Evolutionary conservation across 1,140 invertebrate genomes (phyloP), one percentile per base, ranked within the genome.

Genomic region (Bombus consobrinus): DNA sequence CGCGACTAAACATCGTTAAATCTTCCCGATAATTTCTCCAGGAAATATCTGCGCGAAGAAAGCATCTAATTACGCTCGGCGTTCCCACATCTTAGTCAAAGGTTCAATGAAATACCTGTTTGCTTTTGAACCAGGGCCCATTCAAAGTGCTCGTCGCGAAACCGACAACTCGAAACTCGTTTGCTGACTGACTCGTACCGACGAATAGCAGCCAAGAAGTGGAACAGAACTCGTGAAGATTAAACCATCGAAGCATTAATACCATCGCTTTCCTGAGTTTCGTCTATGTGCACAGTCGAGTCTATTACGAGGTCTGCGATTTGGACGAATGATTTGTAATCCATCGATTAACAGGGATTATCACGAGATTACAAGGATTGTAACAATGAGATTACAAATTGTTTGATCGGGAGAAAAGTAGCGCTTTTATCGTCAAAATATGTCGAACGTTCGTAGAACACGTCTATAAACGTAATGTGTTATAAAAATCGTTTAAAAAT

Each of bases 161-260:
- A 28, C 37, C 12, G 25, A n/a, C 25, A 72, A 39, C 34, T 72
- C 28, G 69, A 37, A 39, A 72, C 37, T 72, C 37, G 69, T 39
- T 39, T 37, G 12, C 37, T 2, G 12, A 25, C 22, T 34, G 15
- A 53, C 47, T 53, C 18, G 47, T 22, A 53, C 18, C 34, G 68
- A 34, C 18, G 69, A 72, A 72, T 37, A 12, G 13, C 37, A 15
- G 37, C 6, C 69, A 72, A 72, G 69, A 39, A 72, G 34, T 39
- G 69, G 37, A 39, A 72, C 69, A 37, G 69, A 41, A 39, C 69
- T 72, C 69, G 25, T 2, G 28, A 41, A 72, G 69, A 72, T 72
- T 72, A 72, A 72, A 72, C 69, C 69, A 72, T 72, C 69, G 69
- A 37, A 39, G 69, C 69, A 72, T 72, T 39, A 72, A 72, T 72